Evolutionary conservation across 2,113 vertebrate species (phyloP).

Genomic region (Zosterops hypoxanthus): DNA sequence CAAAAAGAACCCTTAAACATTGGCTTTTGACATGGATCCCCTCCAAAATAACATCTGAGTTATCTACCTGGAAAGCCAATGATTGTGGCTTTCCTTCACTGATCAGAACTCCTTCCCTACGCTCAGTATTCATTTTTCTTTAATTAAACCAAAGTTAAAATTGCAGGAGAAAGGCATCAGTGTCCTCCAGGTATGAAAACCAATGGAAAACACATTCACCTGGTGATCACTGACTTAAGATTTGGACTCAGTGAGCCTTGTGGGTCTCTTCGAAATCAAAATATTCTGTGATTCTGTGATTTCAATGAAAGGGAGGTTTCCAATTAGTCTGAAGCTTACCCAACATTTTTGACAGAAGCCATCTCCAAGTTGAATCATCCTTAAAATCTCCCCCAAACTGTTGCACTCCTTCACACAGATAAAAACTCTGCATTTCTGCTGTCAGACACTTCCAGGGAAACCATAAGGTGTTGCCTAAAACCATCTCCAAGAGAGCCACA

Average conservation of each 20-base stretch:
- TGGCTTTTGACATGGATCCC: background rate
- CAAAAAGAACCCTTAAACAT: background rate
- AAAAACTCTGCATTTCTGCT: background rate
- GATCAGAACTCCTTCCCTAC: background rate
- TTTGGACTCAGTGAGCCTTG: background rate
- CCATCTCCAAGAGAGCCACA: background rate
- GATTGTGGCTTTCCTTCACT: background rate
- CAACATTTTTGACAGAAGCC: background rate
- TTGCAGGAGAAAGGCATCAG: background rate
- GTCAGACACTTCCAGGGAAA: background rate
- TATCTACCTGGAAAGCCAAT: background rate
- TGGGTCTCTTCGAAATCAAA: background rate
- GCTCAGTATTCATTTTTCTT: background rate
- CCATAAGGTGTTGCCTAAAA: slow-evolving; percentile 8
- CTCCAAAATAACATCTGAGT: background rate
- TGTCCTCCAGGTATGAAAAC: background rate
- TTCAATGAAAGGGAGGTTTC: background rate
- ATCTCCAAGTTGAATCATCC: background rate
- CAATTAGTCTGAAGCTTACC: background rate
- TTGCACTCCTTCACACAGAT: background rate
- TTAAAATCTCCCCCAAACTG: background rate
- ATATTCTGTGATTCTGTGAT: background rate
- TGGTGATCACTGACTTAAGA: background rate
- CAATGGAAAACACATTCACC: background rate
- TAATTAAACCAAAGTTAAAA: background rate